These are phyloP conservation scores for Tauraco hartlaubi DNA, from an alignment of 2,797 vertebrate species.

Conservation along the genomic window DNA sequence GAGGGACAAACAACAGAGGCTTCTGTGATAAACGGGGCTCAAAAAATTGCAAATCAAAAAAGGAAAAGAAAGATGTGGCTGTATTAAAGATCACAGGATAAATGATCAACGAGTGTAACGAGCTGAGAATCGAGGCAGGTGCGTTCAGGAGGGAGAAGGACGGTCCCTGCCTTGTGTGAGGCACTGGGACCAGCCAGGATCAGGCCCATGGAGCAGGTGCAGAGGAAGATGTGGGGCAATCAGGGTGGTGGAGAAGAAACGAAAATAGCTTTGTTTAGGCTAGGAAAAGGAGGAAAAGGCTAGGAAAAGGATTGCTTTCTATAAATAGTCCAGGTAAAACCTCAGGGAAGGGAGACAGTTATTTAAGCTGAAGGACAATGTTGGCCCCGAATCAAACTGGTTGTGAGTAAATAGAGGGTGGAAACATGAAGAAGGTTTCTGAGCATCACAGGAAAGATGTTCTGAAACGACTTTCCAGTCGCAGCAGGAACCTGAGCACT, in stretches of 20 bases:
- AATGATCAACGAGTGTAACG: accelerated
- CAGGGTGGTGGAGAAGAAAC: background rate
- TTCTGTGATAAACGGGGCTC: background rate
- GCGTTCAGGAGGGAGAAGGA: background rate
- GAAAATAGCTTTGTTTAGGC: slow-evolving; percentile 31
- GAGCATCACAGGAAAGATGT: slow-evolving; percentile 74
- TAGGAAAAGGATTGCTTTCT: slow-evolving; percentile 18
- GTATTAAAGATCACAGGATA: background rate
- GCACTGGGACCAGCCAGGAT: background rate
- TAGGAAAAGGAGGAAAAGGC: slow-evolving; percentile 30
- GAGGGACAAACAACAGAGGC: background rate
- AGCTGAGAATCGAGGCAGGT: background rate
- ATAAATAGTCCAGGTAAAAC: slow-evolving; percentile 25
- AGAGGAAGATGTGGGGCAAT: background rate
- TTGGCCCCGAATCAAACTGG: slow-evolving; percentile 55
- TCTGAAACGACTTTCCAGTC: slow-evolving; percentile 65
- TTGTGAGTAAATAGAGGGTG: slow-evolving; percentile 61
- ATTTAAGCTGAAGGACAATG: slow-evolving; percentile 61
- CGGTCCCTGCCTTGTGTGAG: background rate
- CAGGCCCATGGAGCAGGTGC: background rate
- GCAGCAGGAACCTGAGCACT: slow-evolving; percentile 51
- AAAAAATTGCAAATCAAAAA: background rate
- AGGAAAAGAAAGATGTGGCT: background rate
- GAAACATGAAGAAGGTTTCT: slow-evolving; percentile 37
- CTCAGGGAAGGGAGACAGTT: slow-evolving; percentile 51